Base-by-base conservation (phyloP, 2,888 invertebrate species). In the Agonopterix alstromeriana region DNA sequence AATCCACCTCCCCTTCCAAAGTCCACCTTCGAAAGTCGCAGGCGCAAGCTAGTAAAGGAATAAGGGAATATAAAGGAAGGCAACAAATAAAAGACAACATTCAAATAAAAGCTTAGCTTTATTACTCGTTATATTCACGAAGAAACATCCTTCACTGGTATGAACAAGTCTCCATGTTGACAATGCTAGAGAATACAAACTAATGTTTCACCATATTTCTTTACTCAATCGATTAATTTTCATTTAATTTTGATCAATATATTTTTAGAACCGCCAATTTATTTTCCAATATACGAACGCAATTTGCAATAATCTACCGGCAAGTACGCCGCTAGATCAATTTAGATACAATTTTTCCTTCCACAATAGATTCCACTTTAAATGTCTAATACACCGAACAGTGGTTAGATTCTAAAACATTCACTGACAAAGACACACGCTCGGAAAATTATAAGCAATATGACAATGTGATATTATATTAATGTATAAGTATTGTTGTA, bases 51-150 rank as follows among this genome's bases (percentile, higher is more conserved):
- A n/a, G n/a, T n/a, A n/a, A n/a, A n/a, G n/a, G n/a, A n/a, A n/a
- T 17, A 17, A 17, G 17, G 17, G 27, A 27, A 27, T 27, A 27
- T 27, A 27, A 27, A 27, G 10, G 50, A 52, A 5, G n/a, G 38
- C 3, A n/a, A n/a, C n/a, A 83, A 87, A 85, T 85, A 77, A 88
- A 87, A 86, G 67, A 52, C 74, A 58, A 47, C 56, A 61, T 58
- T 91, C 91, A 92, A 92, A 92, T 92, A 92, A 92, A 92, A 92
- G 92, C 92, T 92, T 92, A 92, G 92, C 92, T 92, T 92, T 92
- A 92, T 92, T 92, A 92, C 90, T 92, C 91, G 91, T 92, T 90
- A 89, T 91, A 92, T 91, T 91, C 90, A 92, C 86, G 89, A 90
- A 92, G 86, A 89, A 89, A 89, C 89, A 85, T 84, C 81, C 84